These are phyloP conservation scores for Champsocephalus esox DNA, from an alignment of 2,797 vertebrate genomes.

Conservation along the genomic window DNA sequence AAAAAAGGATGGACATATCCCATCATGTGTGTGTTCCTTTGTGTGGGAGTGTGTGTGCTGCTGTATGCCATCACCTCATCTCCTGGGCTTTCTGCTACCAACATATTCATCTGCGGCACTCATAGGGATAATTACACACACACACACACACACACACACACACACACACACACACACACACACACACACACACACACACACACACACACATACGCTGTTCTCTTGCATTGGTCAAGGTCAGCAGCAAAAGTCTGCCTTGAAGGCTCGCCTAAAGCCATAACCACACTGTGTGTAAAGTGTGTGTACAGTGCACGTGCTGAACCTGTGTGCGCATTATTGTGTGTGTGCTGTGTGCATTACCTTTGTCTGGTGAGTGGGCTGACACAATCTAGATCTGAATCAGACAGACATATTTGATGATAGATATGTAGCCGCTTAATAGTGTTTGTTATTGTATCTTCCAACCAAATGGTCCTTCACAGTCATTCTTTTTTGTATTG, in stretches of 20 bases:
- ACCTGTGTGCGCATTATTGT: background rate
- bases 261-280: conserved; percentile 69
- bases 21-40: conserved; percentile 62
- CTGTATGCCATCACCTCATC: conserved; percentile 59
- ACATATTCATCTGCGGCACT: conserved; percentile 75
- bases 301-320: conserved; percentile 5
- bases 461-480: too few species aligned
- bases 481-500: too few species aligned
- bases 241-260: conserved; percentile 65
- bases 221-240: conserved; percentile 72
- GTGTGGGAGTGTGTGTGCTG: conserved; percentile 59
- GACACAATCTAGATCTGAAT: background rate
- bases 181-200: conserved; percentile 42
- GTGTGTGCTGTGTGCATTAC: conserved; percentile 1
- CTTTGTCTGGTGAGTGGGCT: too few species aligned
- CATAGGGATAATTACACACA: conserved; percentile 71
- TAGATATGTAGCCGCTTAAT: too few species aligned
- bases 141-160: conserved; percentile 36
- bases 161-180: conserved; percentile 45
- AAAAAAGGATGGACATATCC: conserved; percentile 70
- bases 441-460: too few species aligned
- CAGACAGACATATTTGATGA: background rate
- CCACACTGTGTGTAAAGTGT: conserved; percentile 28
- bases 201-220: conserved; percentile 14
- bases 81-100: conserved; percentile 69